Percentiles rank a stretch among this genome's conserved stretches.
Conservation (phyloP, 1,140 invertebrate species). For the Hermetia illucens region DNA sequence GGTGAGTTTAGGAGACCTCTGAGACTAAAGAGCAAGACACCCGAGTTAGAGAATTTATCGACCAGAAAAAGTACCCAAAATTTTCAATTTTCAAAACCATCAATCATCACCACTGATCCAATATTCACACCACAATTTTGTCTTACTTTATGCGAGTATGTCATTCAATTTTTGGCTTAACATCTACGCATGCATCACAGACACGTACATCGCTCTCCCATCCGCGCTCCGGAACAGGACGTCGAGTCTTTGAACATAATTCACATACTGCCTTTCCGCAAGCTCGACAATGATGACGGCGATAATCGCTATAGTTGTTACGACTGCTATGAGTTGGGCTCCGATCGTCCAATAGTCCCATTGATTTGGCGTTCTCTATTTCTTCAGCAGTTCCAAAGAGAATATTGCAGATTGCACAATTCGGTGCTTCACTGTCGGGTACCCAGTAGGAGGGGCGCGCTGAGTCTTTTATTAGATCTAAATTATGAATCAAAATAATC, state of each 20-base stretch:
- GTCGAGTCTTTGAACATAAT: conserved; percentile 43
- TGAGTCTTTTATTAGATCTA: conserved; percentile 61
- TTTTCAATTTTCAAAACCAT: no score
- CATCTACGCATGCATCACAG: conserved; percentile 36
- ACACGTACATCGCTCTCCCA: conserved; percentile 55
- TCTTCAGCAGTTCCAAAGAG: conserved; percentile 39
- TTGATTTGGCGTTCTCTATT: conserved; percentile 11
- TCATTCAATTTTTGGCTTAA: not conserved
- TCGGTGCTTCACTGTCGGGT: conserved; percentile 51
- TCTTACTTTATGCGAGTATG: no score
- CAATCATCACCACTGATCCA: no score
- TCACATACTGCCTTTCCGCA: conserved; percentile 59
- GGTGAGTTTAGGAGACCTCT: no score
- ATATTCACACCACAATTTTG: no score
- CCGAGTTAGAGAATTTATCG: no score
- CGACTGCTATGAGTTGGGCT: not conserved
- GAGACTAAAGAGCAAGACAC: no score
- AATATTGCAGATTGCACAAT: conserved; percentile 49
- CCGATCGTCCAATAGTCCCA: not conserved
- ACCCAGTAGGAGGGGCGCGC: conserved; percentile 71
- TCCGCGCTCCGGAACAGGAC: conserved; percentile 48
- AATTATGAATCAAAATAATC: no score
- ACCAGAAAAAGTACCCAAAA: no score
- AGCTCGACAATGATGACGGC: conserved; percentile 62
- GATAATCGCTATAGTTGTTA: conserved; percentile 12